Percentiles rank a stretch among this genome's conserved stretches.
Conservation (phyloP, 2,888 invertebrate genomes). For the Hipparchia sbordonii region DNA sequence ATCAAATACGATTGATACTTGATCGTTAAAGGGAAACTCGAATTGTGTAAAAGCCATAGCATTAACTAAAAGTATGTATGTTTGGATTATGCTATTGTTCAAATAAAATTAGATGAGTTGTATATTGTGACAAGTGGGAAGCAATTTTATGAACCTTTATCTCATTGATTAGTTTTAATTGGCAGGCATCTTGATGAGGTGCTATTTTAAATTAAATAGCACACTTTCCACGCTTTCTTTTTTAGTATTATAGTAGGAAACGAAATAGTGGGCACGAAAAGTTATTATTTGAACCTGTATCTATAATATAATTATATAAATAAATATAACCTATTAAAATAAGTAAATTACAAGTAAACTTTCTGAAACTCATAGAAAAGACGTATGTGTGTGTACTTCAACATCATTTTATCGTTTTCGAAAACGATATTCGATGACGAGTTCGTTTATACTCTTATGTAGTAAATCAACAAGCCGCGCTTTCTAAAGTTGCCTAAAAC, state of each 20-base stretch:
- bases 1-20: no score
- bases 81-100: no score
- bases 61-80: no score
- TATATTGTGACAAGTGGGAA: no score
- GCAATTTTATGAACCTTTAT: no score
- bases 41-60: no score
- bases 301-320: background rate
- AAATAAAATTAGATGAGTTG: no score
- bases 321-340: background rate
- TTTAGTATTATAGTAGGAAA: slow-evolving; percentile 20
- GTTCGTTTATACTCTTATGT: background rate
- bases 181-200: slow-evolving; percentile 14
- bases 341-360: background rate
- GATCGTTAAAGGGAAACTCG: no score
- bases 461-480: no score
- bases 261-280: slow-evolving; percentile 22
- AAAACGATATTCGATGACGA: background rate
- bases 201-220: slow-evolving; percentile 34
- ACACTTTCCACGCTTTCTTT: slow-evolving; percentile 16
- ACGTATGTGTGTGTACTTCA: background rate
- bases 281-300: slow-evolving; percentile 8
- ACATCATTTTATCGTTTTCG: background rate
- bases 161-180: no score
- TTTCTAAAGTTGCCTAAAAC: no score
- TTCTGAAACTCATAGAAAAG: background rate